Evolutionary conservation across 2,888 invertebrate genomes (phyloP).

Genomic region (Nomada lathburiana): DNA sequence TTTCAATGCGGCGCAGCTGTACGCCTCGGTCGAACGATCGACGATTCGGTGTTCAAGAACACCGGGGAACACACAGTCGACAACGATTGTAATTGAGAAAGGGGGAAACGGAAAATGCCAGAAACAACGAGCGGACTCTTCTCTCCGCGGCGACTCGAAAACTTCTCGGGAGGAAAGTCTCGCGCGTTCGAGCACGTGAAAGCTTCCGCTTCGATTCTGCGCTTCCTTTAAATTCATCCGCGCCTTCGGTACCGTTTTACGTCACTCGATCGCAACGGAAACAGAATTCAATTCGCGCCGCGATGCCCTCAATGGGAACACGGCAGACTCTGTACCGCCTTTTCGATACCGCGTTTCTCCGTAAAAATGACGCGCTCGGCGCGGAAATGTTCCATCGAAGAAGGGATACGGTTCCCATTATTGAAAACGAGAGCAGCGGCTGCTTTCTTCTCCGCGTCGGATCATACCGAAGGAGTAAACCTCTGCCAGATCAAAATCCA

Average conservation of each 20-base stretch:
- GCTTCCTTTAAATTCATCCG: constrained; percentile 16
- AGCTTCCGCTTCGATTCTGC: background rate
- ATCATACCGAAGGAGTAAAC: too few relatives aligned
- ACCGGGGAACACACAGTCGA: background rate
- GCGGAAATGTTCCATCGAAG: background rate
- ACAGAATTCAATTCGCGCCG: constrained; percentile 24
- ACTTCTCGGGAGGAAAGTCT: background rate
- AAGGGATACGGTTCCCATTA: too few relatives aligned
- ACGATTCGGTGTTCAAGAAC: background rate
- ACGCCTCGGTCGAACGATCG: background rate
- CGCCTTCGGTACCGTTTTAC: constrained; percentile 9
- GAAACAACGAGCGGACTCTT: background rate
- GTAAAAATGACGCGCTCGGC: background rate
- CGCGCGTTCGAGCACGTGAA: background rate
- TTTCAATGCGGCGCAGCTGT: constrained; percentile 11
- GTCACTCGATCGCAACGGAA: constrained; percentile 24
- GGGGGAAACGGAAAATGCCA: background rate
- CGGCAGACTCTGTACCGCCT: background rate
- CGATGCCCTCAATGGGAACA: background rate
- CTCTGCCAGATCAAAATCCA: too few relatives aligned
- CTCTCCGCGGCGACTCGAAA: background rate
- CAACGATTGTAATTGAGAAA: background rate
- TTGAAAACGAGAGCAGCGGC: too few relatives aligned
- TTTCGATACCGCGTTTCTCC: background rate
- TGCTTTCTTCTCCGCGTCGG: too few relatives aligned